Conservation (phyloP, 1,140 invertebrate species). For the Colletes gigas region DNA sequence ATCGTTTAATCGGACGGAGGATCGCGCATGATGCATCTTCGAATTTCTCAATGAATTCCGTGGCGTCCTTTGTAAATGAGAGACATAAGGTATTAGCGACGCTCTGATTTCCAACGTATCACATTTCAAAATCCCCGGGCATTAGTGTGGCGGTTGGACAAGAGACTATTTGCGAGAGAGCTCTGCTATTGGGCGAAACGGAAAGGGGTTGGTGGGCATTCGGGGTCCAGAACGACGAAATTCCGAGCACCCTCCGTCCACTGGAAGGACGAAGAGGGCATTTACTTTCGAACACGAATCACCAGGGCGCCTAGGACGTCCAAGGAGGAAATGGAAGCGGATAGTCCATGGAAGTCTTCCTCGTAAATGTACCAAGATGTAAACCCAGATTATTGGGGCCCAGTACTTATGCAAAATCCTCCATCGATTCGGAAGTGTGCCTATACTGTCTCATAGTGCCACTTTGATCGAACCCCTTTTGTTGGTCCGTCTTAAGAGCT, state of each 20-base stretch:
- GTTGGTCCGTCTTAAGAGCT: too few species aligned
- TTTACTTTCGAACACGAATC: constrained; percentile 52
- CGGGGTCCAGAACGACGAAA: constrained; percentile 39
- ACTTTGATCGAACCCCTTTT: background rate
- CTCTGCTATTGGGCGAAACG: constrained; percentile 14
- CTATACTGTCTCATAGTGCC: background rate
- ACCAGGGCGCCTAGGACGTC: constrained; percentile 16
- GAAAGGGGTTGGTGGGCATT: constrained; percentile 39
- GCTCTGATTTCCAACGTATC: constrained; percentile 62
- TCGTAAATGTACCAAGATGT: constrained; percentile 38
- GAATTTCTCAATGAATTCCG: constrained; percentile 17
- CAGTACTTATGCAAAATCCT: constrained; percentile 30
- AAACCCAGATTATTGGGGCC: constrained; percentile 26
- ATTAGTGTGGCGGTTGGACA: constrained; percentile 50
- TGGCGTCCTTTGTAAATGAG: constrained; percentile 8
- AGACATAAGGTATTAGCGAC: constrained; percentile 29
- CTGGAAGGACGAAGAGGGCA: constrained; percentile 44
- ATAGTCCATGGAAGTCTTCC: constrained; percentile 30
- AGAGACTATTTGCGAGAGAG: constrained; percentile 58
- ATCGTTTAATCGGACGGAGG: background rate
- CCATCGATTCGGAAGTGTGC: background rate
- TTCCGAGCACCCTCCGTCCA: constrained; percentile 34
- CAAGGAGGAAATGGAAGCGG: constrained; percentile 50
- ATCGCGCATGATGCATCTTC: background rate
- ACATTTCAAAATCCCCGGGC: constrained; percentile 62